Evolutionary conservation across 2,888 invertebrate species (phyloP).

Genomic region (Ormia ochracea): DNA sequence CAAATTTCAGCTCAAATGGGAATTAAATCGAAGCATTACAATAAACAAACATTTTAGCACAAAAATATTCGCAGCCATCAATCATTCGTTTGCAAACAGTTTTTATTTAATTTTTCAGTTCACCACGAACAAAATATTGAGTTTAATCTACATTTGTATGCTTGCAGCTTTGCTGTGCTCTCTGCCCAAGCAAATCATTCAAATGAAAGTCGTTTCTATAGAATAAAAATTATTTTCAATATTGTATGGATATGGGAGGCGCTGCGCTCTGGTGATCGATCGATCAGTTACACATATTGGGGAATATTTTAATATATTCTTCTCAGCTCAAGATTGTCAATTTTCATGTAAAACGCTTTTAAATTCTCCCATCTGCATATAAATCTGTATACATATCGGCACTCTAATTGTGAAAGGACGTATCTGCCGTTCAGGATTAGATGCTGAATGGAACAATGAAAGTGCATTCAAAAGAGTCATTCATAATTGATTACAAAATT

Average conservation of each 20-base stretch:
- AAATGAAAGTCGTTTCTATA: neutral
- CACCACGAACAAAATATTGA: neutral
- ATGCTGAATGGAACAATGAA: too few relatives aligned
- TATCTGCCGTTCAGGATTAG: neutral
- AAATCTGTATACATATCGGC: neutral
- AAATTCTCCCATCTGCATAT: neutral
- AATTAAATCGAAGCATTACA: constrained; percentile 11
- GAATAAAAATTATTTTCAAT: neutral
- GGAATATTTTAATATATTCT: neutral
- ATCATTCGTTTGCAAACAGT: constrained; percentile 2
- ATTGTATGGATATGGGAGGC: neutral
- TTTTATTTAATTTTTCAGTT: neutral
- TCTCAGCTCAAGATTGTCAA: neutral
- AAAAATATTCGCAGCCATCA: constrained; percentile 26
- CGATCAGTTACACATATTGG: neutral
- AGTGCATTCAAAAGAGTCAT: too few relatives aligned
- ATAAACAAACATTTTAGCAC: constrained; percentile 13
- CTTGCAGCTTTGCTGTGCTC: too few relatives aligned
- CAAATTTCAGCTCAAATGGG: neutral
- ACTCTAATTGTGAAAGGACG: too few relatives aligned
- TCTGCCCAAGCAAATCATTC: too few relatives aligned
- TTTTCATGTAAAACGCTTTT: neutral
- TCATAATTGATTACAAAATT: too few relatives aligned
- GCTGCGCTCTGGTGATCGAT: constrained; percentile 23
- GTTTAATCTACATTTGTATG: neutral